Evolutionary conservation across 1,140 invertebrate species (phyloP).

Genomic region (Melitaea cinxia): DNA sequence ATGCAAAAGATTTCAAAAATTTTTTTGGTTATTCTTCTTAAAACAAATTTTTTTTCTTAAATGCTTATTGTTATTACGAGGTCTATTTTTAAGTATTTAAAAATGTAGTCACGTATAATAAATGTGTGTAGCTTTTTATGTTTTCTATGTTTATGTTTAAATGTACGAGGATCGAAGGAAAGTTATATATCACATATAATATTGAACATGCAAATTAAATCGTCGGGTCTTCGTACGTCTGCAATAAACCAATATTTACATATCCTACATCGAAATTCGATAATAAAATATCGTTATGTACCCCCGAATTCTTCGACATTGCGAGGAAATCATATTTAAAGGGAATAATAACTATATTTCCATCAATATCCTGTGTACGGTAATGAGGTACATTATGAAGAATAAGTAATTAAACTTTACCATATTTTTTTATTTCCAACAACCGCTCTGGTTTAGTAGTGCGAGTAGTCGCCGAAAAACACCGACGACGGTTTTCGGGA

Average conservation of each 20-base stretch:
- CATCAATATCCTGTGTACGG: constrained; percentile 1
- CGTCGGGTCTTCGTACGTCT: neutral
- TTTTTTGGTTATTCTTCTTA: no score
- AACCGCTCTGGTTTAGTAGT: no score
- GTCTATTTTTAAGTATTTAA: no score
- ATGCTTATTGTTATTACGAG: no score
- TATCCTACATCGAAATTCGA: constrained; percentile 7
- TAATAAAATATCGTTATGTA: constrained; percentile 16
- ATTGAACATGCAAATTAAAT: constrained; percentile 11
- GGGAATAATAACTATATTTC: constrained; percentile 3
- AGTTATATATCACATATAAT: neutral
- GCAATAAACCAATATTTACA: constrained; percentile 11
- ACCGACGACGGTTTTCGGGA: no score
- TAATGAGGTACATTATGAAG: neutral
- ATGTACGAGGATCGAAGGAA: neutral
- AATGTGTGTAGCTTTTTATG: neutral
- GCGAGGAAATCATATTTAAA: constrained; percentile 14
- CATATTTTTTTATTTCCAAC: neutral
- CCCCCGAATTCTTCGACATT: constrained; percentile 10
- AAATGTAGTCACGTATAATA: no score
- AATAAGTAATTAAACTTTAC: neutral
- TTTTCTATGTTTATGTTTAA: no score
- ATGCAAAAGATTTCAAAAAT: no score
- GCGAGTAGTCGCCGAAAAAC: no score
- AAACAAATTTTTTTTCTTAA: no score